These are phyloP conservation scores for Platanista minor DNA, from an alignment of 2,113 vertebrate species.

Conservation along the genomic window DNA sequence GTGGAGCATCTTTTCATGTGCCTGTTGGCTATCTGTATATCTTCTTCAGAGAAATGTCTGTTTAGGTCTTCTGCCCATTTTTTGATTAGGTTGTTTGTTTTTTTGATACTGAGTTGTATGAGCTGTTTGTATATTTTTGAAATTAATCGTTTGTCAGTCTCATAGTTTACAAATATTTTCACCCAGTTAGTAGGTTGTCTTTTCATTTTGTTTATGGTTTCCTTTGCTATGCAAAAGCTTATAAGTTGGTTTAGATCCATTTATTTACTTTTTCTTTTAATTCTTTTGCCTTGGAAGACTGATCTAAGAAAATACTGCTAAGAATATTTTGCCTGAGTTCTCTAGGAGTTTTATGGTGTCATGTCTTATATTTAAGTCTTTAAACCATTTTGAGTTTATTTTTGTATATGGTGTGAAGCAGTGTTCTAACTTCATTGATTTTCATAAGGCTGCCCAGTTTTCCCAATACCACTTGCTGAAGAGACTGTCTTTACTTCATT, in stretches of 20 bases:
- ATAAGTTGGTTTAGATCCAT: background rate
- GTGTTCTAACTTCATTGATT: background rate
- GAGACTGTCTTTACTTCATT: background rate
- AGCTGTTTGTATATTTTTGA: background rate
- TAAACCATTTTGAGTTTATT: too few relatives aligned
- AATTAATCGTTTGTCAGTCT: background rate
- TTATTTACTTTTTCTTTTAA: background rate
- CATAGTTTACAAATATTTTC: background rate
- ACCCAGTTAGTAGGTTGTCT: background rate
- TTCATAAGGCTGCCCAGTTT: background rate
- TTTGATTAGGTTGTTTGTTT: background rate
- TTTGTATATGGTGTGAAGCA: background rate
- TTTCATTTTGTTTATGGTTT: background rate
- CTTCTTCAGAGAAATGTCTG: background rate
- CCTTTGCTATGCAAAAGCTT: background rate
- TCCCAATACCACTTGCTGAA: background rate
- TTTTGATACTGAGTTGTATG: background rate
- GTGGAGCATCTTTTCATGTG: background rate
- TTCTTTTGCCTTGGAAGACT: background rate
- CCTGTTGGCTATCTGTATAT: background rate
- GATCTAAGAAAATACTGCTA: background rate
- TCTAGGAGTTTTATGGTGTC: background rate
- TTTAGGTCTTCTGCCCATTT: background rate
- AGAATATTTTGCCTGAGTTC: background rate
- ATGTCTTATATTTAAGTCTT: background rate